Percentiles rank a stretch among this genome's conserved stretches.
Evolutionary conservation across 2,113 vertebrate genomes (phyloP).

Genomic region (Phaetusa simplex): DNA sequence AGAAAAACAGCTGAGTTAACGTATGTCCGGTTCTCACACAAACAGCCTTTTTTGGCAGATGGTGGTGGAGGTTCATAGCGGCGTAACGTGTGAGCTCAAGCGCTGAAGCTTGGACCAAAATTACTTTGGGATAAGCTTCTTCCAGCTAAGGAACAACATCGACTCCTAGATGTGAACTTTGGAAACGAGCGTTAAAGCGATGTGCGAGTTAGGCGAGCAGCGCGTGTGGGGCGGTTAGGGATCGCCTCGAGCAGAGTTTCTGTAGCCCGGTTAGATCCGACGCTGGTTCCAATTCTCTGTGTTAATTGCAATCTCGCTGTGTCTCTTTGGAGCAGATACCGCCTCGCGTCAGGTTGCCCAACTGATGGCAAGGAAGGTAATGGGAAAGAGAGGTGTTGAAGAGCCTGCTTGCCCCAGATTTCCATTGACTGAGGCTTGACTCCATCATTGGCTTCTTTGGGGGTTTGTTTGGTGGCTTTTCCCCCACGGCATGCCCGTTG

Average conservation of each 20-base stretch:
- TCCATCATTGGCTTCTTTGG: accelerated
- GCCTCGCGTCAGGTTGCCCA: not conserved
- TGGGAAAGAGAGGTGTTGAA: not conserved
- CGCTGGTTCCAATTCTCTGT: accelerated
- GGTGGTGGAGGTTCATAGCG: not conserved
- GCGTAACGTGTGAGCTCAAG: not conserved
- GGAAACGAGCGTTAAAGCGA: not conserved
- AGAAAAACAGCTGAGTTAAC: not conserved
- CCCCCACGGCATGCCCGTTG: accelerated
- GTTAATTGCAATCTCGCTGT: accelerated
- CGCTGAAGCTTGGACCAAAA: not conserved
- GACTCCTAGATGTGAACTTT: not conserved
- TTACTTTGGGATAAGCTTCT: not conserved
- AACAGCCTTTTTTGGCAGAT: not conserved
- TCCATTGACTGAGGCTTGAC: not conserved
- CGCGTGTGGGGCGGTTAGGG: accelerated
- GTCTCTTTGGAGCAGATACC: not conserved
- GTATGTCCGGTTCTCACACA: not conserved
- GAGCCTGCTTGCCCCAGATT: not conserved
- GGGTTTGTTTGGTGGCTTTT: not conserved
- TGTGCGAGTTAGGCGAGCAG: not conserved
- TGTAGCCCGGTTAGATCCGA: accelerated
- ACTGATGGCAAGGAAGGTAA: not conserved
- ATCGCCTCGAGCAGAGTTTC: not conserved
- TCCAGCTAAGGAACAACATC: not conserved